Evolutionary conservation across 2,888 invertebrate species (phyloP).

Genomic region (Steromphala cineraria): DNA sequence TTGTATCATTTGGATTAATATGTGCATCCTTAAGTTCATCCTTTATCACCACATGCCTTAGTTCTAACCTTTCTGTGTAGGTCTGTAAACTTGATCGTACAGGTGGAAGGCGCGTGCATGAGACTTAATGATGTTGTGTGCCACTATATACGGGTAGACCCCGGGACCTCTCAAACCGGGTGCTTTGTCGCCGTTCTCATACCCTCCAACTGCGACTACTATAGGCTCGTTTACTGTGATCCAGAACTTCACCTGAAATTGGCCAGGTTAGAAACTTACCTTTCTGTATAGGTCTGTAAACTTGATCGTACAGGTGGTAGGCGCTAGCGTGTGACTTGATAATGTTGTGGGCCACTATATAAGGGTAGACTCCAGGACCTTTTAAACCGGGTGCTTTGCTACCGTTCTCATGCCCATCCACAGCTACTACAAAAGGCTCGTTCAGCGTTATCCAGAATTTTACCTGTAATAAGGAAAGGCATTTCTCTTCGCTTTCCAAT

Average conservation of each 20-base stretch:
- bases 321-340: conserved; percentile 81
- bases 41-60: no score
- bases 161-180: conserved; percentile 41
- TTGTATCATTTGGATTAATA: no score
- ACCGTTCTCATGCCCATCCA: conserved; percentile 53
- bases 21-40: no score
- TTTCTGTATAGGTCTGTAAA: conserved; percentile 42
- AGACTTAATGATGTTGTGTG: conserved; percentile 80
- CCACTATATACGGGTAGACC: conserved; percentile 79
- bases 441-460: conserved; percentile 86
- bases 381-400: conserved; percentile 44
- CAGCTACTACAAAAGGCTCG: conserved; percentile 79
- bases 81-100: conserved; percentile 46
- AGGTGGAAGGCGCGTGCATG: conserved; percentile 82
- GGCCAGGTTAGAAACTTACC: not conserved
- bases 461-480: conserved; percentile 39
- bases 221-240: conserved; percentile 86
- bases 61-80: conserved; percentile 31
- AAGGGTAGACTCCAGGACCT: conserved; percentile 73
- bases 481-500: no score
- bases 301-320: conserved; percentile 77
- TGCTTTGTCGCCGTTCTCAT: conserved; percentile 51
- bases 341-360: conserved; percentile 81
- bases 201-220: conserved; percentile 51
- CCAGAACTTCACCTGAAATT: conserved; percentile 79